Base-by-base conservation (phyloP, 1,140 invertebrate genomes). In the Littorina saxatilis region DNA sequence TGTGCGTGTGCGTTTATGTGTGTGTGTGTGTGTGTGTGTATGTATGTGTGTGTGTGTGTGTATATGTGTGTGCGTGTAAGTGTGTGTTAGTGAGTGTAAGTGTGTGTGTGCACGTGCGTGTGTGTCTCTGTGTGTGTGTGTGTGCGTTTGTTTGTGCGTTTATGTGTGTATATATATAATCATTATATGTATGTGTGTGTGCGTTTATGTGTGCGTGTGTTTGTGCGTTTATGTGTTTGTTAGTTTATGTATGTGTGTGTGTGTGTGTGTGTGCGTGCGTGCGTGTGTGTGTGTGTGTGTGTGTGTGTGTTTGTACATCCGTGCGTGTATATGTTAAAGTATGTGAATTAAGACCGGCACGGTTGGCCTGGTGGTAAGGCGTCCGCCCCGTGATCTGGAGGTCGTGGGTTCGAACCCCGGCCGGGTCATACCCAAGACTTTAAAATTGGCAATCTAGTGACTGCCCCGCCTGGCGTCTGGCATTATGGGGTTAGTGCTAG, bases 261-360 rank as follows among this genome's bases (percentile, higher is more conserved):
- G 55, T 58, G 55, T 58, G 55, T 58, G 55, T 58, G 55, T 58
- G 55, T 58, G 55, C n/a, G 55, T 58, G 55, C n/a, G 55, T 58
- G 55, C n/a, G 15, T 23, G 55, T 23, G 55, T 58, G 55, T n/a
- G 55, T 58, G 55, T n/a, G 55, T 58, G 55, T n/a, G 55, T n/a
- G 55, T n/a, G 55, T n/a, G 1, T 0, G 20, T n/a, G 17, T 20
- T 58, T 58, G 17, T 58, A 7, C 2, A 7, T 58, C 7, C 17
- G 17, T 27, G 55, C 0, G 55, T 58, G 17, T 58, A 23, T 20
- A n/a, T 20, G 55, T 47, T 7, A 7, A 15, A 58, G n/a, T 7
- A 58, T 58, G 55, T n/a, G 7, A 23, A n/a, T 58, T 27, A n/a
- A n/a, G 17, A 23, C 23, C 23, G 0, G 55, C n/a, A 58, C 23